Base-by-base conservation (phyloP, 2,888 invertebrate genomes). In the Eurytoma californica region DNA sequence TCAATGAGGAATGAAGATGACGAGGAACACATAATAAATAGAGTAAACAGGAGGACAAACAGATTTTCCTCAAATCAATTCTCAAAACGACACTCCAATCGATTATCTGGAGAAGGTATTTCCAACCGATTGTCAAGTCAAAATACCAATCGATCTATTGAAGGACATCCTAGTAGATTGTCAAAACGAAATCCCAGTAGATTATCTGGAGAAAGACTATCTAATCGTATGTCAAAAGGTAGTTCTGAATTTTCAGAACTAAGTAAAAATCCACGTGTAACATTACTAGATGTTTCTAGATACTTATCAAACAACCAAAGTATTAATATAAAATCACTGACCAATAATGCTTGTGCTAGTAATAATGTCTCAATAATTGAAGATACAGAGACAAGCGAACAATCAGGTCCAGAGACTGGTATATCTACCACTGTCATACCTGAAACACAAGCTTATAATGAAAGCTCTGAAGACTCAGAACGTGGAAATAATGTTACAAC, bases 211-310 rank as follows among this genome's bases (percentile, higher is more conserved):
- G 82, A 77, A 67, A 66, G 65, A 53, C 24, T 80, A 57, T 57
- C 53, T 61, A 63, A 68, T 14, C 69, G 80, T 69, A 57, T 78
- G 39, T 80, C 80, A n/a, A 82, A 76, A 60, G 75, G 76, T 60
- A 77, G 65, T n/a, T 72, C 80, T 5, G 81, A 78, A 9, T 66
- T 61, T 69, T 68, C 82, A n/a, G 83, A 84, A 68, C 47, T 80
- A 2, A 79, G 85, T 14, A 82, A 83, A 83, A 89, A 86, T 78
- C 88, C 88, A 9, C 83, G 85, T 61, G 88, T 90, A 14, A 83
- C 86, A 28, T 80, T 89, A 0, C 87, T 88, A 65, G 88, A 90
- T 76, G 88, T 89, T 18, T 89, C 88, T 12, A 86, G 87, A 53
- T 82, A 88, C 16, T 80, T 90, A 49, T 84, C 84, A 67, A 87